phyloP scores from a whole-genome alignment of 2,888 invertebrate species.

The Prosapia bicincta region DNA sequence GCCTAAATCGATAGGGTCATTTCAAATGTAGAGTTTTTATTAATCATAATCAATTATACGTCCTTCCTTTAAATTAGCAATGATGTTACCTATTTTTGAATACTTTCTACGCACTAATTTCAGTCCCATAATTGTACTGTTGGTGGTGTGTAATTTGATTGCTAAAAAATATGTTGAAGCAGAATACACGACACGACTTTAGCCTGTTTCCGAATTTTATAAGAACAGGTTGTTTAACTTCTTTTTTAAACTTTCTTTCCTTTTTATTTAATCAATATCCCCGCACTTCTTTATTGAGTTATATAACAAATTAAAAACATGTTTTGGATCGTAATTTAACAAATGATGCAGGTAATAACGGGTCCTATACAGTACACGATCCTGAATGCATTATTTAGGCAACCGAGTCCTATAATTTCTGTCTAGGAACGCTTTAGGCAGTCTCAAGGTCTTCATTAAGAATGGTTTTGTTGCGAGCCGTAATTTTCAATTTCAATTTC shows the following conservation, averaged over 20 bases:
- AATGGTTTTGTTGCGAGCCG: neutral
- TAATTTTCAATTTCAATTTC: slow-evolving; percentile 27
- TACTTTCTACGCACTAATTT: neutral
- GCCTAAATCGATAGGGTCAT: no score
- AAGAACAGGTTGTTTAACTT: neutral
- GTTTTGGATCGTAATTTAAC: neutral
- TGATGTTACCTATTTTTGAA: no score
- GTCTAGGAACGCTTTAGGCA: neutral
- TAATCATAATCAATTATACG: no score
- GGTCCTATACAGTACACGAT: neutral
- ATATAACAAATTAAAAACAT: neutral
- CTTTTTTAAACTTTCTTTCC: no score
- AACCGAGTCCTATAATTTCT: neutral
- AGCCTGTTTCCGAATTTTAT: neutral
- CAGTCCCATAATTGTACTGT: neutral
- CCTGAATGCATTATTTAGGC: neutral
- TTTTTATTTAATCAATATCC: neutral
- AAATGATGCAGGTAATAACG: neutral
- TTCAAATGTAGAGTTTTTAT: no score
- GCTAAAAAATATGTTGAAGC: neutral
- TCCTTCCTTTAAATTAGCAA: no score
- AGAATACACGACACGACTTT: neutral
- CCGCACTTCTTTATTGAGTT: neutral
- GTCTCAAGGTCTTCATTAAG: neutral
- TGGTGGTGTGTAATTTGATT: neutral